Percentiles rank a stretch among this genome's conserved stretches.
phyloP scores from a whole-genome alignment of 2,113 vertebrate genomes.

The Puntigrus tetrazona region DNA sequence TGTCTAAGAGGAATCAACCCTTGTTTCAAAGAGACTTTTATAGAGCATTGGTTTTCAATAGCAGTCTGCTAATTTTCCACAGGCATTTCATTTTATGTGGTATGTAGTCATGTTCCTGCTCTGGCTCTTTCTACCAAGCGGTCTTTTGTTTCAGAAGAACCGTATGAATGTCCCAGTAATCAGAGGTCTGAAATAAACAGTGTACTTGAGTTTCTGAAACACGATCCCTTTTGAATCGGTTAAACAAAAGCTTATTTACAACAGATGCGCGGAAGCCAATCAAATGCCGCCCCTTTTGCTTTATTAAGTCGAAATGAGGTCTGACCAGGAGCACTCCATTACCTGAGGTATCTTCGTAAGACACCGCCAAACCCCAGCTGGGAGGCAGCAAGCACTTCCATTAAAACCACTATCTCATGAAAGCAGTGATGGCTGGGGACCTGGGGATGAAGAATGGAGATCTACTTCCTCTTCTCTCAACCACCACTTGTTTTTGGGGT shows the following conservation, averaged over 20 bases:
- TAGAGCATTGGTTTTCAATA: neutral
- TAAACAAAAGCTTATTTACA: slow-evolving; percentile 19
- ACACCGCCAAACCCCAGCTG: slow-evolving; percentile 23
- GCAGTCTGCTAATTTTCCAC: neutral
- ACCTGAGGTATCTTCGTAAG: slow-evolving; percentile 11
- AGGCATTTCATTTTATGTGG: too few relatives aligned
- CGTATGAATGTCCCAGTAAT: neutral
- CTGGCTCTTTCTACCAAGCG: neutral
- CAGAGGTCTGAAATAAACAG: neutral
- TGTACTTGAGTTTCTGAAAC: neutral
- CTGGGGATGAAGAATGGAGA: neutral
- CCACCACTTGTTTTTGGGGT: slow-evolving; percentile 25
- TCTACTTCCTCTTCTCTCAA: slow-evolving; percentile 39
- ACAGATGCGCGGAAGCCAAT: slow-evolving; percentile 1
- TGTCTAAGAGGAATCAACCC: too few relatives aligned
- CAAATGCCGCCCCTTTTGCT: slow-evolving; percentile 6
- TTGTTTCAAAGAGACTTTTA: neutral
- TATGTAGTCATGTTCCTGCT: neutral
- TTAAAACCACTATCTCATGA: slow-evolving; percentile 45
- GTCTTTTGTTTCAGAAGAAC: neutral
- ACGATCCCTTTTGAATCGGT: neutral
- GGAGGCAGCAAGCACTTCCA: slow-evolving; percentile 32
- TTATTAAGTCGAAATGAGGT: neutral
- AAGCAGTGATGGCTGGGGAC: slow-evolving; percentile 34
- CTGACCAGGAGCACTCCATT: slow-evolving; percentile 15